Conservation (phyloP, 2,797 vertebrate species). For the Xenops minutus region DNA sequence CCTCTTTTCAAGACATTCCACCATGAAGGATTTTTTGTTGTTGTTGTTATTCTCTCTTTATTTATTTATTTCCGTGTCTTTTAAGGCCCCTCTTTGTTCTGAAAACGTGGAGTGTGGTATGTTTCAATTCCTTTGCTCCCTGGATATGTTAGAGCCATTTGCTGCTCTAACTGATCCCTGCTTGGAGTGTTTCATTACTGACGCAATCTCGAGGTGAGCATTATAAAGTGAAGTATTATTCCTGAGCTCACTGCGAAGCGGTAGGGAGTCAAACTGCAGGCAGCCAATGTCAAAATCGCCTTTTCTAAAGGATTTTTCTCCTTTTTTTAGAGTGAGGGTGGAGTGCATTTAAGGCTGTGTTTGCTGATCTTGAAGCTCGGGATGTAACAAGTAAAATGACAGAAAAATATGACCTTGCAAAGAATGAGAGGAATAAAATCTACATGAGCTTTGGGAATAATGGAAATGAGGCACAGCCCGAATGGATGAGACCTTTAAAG, state of each 20-base stretch:
- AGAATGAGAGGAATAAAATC: conserved; percentile 44
- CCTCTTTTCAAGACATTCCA: conserved; percentile 4
- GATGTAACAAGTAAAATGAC: conserved; percentile 21
- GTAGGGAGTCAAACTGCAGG: conserved; percentile 46
- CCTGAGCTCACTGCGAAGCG: conserved; percentile 34
- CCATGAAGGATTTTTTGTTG: not conserved
- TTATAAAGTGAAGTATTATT: conserved; percentile 58
- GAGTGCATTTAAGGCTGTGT: conserved; percentile 42
- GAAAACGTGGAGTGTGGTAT: not conserved
- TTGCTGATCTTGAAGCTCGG: conserved; percentile 43
- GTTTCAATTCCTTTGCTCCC: conserved; percentile 45
- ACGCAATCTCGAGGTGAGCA: conserved; percentile 57
- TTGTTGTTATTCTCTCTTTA: not conserved
- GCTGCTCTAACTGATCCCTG: conserved; percentile 62
- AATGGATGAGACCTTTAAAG: conserved; percentile 61
- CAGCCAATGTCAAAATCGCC: conserved; percentile 46
- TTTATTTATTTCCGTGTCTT: not conserved
- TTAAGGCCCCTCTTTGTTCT: conserved; percentile 37
- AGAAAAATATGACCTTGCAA: conserved; percentile 44
- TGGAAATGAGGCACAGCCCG: conserved; percentile 22
- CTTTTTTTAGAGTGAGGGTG: not conserved
- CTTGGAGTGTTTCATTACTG: conserved; percentile 66
- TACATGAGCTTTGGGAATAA: conserved; percentile 52
- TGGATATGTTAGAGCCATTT: conserved; percentile 64
- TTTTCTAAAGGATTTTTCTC: conserved; percentile 1